A percentile compares a stretch with the other conserved stretches of the same genome.
Evolutionary conservation across 2,888 invertebrate species (phyloP).

Genomic region (Eupithecia centaureata): DNA sequence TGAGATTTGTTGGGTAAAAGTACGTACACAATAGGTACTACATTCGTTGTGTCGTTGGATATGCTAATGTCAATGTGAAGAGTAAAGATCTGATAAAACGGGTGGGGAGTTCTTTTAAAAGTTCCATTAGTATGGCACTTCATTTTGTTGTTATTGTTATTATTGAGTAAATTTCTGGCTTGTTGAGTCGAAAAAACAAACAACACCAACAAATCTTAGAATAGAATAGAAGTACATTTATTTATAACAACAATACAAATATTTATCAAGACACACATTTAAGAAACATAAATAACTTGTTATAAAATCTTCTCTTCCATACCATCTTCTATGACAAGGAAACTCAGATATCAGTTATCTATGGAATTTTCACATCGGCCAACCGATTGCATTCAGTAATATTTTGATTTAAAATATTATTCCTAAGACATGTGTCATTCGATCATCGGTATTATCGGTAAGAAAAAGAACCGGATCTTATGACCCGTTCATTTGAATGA

Average conservation of each 20-base stretch:
- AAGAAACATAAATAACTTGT: no score
- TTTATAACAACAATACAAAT: no score
- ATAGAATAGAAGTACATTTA: no score
- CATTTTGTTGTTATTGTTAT: not conserved
- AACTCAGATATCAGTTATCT: slow-evolving; percentile 19
- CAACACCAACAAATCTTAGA: no score
- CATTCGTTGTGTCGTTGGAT: not conserved
- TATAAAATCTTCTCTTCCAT: slow-evolving; percentile 4
- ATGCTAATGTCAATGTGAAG: slow-evolving; percentile 14
- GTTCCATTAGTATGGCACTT: not conserved
- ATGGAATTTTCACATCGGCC: slow-evolving; percentile 18
- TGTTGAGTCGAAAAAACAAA: not conserved
- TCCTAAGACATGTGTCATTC: no score
- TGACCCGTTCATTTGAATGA: no score
- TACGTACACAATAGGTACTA: slow-evolving; percentile 5
- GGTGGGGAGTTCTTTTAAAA: slow-evolving; percentile 21
- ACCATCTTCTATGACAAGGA: slow-evolving; percentile 14
- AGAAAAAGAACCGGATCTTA: no score
- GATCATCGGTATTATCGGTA: no score
- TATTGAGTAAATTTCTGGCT: slow-evolving; percentile 3
- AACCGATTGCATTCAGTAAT: slow-evolving; percentile 17
- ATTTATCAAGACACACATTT: no score
- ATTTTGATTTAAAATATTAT: slow-evolving; percentile 8
- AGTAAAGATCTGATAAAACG: slow-evolving; percentile 24
- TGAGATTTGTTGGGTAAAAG: slow-evolving; percentile 6